phyloP scores from a whole-genome alignment of 2,797 vertebrate genomes.

The Neostethus bicornis region DNA sequence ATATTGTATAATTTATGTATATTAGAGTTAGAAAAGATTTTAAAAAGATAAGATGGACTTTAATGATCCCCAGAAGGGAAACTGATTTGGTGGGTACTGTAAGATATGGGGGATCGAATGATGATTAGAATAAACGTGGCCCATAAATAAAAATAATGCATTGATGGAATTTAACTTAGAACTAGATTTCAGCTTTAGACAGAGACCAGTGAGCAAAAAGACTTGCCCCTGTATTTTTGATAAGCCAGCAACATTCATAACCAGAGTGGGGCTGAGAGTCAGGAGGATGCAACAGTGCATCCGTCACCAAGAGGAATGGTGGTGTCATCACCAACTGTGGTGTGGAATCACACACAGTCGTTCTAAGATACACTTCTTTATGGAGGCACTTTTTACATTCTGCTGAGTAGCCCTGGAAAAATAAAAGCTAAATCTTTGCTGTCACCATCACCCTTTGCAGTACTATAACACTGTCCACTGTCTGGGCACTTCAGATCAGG shows the following conservation, averaged over 20 bases:
- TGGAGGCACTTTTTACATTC: slow-evolving; percentile 78
- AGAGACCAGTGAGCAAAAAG: slow-evolving; percentile 39
- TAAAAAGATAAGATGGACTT: too few relatives aligned
- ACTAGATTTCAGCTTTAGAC: slow-evolving; percentile 17
- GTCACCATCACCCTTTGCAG: slow-evolving; percentile 63
- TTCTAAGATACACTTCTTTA: slow-evolving; percentile 78
- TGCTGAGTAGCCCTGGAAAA: slow-evolving; percentile 80
- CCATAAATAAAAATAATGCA: background rate
- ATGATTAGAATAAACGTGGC: slow-evolving; percentile 14
- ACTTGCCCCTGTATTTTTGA: slow-evolving; percentile 57
- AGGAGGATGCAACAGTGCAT: slow-evolving; percentile 74
- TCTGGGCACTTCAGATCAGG: slow-evolving; percentile 31
- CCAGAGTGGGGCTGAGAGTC: slow-evolving; percentile 58
- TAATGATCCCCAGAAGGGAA: too few relatives aligned
- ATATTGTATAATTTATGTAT: too few relatives aligned
- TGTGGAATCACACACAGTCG: slow-evolving; percentile 78
- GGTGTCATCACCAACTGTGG: slow-evolving; percentile 77
- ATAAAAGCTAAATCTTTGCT: slow-evolving; percentile 79
- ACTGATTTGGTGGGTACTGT: slow-evolving; percentile 5
- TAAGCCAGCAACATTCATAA: slow-evolving; percentile 73
- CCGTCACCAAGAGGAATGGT: slow-evolving; percentile 79
- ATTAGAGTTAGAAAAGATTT: too few relatives aligned
- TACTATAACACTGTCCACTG: slow-evolving; percentile 71
- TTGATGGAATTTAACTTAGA: slow-evolving; percentile 15
- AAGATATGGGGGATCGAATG: slow-evolving; percentile 15